These are phyloP conservation scores for Galaxias olidus DNA, from an alignment of 2,797 vertebrate species.

Conservation along the genomic window DNA sequence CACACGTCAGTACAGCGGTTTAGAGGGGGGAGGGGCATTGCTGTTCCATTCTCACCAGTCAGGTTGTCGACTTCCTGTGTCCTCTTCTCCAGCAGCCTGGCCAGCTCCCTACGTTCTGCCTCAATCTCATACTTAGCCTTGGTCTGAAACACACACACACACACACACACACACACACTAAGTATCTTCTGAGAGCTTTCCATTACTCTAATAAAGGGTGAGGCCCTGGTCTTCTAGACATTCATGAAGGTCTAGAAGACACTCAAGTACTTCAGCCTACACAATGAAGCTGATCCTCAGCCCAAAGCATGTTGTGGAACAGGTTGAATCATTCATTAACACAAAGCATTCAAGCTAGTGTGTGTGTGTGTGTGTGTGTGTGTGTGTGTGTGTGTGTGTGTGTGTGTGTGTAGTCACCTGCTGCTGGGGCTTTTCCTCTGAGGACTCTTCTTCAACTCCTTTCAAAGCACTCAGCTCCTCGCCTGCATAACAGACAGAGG, in stretches of 20 bases:
- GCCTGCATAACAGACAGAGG: slow-evolving; percentile 38
- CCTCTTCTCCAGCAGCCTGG: slow-evolving; percentile 86
- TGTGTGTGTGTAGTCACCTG: slow-evolving; percentile 47
- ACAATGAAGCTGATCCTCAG: background rate
- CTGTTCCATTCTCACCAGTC: slow-evolving; percentile 75
- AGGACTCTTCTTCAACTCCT: slow-evolving; percentile 63
- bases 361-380: background rate
- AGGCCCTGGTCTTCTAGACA: too few relatives aligned
- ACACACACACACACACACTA: slow-evolving; percentile 2
- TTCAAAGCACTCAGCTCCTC: slow-evolving; percentile 67
- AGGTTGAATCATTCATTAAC: too few relatives aligned
- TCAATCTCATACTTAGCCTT: slow-evolving; percentile 93
- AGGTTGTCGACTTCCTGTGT: slow-evolving; percentile 91
- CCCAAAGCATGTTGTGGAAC: background rate
- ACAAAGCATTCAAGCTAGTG: too few relatives aligned
- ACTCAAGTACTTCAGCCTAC: too few relatives aligned
- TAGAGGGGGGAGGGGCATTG: background rate
- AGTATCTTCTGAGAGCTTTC: too few relatives aligned
- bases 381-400: slow-evolving; percentile 3
- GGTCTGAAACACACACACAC: slow-evolving; percentile 65
- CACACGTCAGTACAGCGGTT: background rate
- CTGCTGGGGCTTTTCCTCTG: slow-evolving; percentile 55
- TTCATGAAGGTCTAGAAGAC: background rate
- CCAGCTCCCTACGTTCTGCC: slow-evolving; percentile 91
- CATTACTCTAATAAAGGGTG: too few relatives aligned